These are phyloP conservation scores for Noctua comes DNA, from an alignment of 2,888 invertebrate species.

Conservation along the genomic window DNA sequence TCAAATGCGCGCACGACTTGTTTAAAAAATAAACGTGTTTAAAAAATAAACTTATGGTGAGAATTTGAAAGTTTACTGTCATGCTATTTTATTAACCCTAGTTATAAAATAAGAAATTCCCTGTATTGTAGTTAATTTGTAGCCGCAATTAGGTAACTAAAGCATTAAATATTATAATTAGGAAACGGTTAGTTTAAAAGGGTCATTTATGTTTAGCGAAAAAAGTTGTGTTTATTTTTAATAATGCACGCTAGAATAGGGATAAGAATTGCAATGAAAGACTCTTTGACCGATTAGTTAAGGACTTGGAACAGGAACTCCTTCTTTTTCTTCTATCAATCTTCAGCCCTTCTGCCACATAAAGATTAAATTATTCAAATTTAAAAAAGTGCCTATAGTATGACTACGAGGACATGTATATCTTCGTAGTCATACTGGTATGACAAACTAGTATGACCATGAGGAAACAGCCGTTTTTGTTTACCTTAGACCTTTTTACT, in stretches of 20 bases:
- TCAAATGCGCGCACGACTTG: not conserved
- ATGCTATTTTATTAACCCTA: not conserved
- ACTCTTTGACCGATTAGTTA: too few species aligned
- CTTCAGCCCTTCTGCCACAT: too few species aligned
- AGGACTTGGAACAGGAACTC: not conserved
- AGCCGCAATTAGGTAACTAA: not conserved
- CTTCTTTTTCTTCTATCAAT: not conserved
- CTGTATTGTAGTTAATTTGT: not conserved
- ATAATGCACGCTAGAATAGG: not conserved
- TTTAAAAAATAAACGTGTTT: not conserved
- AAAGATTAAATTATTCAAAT: too few species aligned
- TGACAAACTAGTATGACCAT: too few species aligned
- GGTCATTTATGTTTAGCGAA: not conserved
- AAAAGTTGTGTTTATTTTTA: not conserved
- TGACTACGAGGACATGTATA: too few species aligned
- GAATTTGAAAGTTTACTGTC: not conserved
- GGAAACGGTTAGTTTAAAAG: slow-evolving; percentile 1
- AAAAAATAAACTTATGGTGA: not conserved
- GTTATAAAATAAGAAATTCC: not conserved
- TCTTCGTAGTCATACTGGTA: too few species aligned
- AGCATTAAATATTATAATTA: not conserved
- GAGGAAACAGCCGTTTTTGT: too few species aligned
- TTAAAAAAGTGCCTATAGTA: too few species aligned
- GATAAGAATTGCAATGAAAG: not conserved
- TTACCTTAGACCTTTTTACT: too few species aligned